A percentile compares a stretch with the other conserved stretches of the same genome.
Conservation (phyloP, 2,113 vertebrate species). For the Sula dactylatra region DNA sequence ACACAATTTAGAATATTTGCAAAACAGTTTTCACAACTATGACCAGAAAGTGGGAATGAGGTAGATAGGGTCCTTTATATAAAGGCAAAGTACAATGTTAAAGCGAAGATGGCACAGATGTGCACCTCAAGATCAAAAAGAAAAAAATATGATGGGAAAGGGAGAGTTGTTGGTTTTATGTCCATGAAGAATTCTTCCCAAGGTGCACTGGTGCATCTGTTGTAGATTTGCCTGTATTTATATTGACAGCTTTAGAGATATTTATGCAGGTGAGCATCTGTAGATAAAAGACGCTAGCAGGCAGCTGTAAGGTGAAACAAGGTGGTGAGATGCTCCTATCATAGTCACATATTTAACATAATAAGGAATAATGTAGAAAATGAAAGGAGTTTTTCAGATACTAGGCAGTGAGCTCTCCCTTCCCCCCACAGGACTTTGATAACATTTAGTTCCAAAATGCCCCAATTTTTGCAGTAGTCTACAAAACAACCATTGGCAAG, state of each 20-base stretch:
- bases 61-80: neutral
- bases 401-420: neutral
- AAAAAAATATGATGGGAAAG: neutral
- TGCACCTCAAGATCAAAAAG: constrained; percentile 26
- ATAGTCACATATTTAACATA: neutral
- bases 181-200: constrained; percentile 22
- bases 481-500: neutral
- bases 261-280: constrained; percentile 20
- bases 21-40: neutral
- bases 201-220: neutral
- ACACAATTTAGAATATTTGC: neutral
- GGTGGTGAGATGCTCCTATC: neutral
- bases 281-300: neutral
- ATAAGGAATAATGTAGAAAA: neutral
- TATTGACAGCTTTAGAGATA: neutral
- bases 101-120: neutral
- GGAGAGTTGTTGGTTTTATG: neutral
- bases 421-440: neutral
- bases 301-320: neutral
- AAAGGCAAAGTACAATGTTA: neutral
- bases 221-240: neutral
- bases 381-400: neutral
- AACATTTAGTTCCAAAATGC: neutral
- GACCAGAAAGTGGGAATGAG: neutral
- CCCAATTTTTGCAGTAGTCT: neutral